These are phyloP conservation scores for Tor tambroides DNA, from an alignment of 2,113 vertebrate species.

Conservation along the genomic window DNA sequence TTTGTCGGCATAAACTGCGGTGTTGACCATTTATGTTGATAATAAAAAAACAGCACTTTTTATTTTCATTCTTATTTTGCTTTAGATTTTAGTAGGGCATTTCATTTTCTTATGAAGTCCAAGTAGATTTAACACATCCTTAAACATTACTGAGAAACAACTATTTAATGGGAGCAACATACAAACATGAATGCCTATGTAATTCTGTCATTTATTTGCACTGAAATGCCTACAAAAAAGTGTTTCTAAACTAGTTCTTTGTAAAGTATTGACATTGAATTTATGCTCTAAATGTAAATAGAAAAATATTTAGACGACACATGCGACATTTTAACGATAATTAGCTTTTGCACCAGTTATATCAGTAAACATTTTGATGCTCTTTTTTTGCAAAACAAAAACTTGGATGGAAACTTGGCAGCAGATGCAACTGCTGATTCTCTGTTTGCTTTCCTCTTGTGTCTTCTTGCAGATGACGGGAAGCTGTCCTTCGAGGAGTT, in stretches of 20 bases:
- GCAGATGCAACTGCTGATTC: background rate
- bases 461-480: constrained; percentile 85
- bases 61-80: too few species aligned
- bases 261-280: background rate
- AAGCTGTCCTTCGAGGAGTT: constrained; percentile 98
- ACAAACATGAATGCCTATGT: background rate
- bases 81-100: background rate
- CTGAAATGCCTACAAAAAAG: background rate
- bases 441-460: constrained; percentile 13
- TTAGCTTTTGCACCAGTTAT: background rate
- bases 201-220: background rate
- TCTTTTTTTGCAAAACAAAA: background rate
- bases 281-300: background rate
- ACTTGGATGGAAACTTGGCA: background rate
- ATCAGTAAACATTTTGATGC: background rate
- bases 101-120: background rate
- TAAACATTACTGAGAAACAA: background rate
- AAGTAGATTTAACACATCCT: background rate
- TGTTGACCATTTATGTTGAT: too few species aligned
- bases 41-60: too few species aligned
- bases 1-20: too few species aligned
- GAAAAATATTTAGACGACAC: background rate
- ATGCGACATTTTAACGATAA: background rate
- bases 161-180: background rate
- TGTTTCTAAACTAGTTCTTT: background rate